Base-by-base conservation (phyloP, 2,888 invertebrate genomes). In the Spisula subtruncata region DNA sequence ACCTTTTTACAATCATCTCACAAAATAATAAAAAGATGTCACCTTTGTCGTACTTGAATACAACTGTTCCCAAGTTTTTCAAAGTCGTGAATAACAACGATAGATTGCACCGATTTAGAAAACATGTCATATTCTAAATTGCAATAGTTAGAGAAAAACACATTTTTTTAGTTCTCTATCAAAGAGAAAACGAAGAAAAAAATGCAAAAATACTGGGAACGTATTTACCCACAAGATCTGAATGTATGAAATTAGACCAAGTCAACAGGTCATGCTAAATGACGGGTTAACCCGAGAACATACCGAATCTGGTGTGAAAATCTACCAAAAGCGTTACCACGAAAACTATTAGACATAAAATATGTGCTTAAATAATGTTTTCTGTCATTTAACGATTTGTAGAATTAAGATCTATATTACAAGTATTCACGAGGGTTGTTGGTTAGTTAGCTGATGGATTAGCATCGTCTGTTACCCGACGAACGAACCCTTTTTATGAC, bases 401-500 rank as follows among this genome's bases (percentile, higher is more conserved):
- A 54, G 81, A 81, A 88, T 90, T 90, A 88, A 90, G 90, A 90
- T 86, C 85, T 90, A 85, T 84, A 83, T 66, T 29, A 54, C 66
- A 88, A 90, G 41, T 81, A 83, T 85, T 81, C 46, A 51, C 48
- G 41, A 25, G 79, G n/a, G 35, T n/a, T 41, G 29, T 32, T 81
- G 91, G 88, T 88, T n/a, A 66, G 88, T 88, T 90, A 80, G 41
- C 54, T 85, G 81, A 88, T 60, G 51, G 84, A 88, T 90, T 84
- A 85, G 48, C 75, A 32, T 83, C 88, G 90, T 88, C 90, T 91
- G 91, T 90, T 91, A 84, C 60, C 46, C 86, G 86, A 86, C 56
- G 89, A 91, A 80, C 86, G 84, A 51, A 32, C 51, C 83, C 80
- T 20, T 83, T 89, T 86, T 89, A 86, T 83, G 71, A 71, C 60